Evolutionary conservation across 2,113 vertebrate species (phyloP).

Genomic region (Cynopterus brachyotis): DNA sequence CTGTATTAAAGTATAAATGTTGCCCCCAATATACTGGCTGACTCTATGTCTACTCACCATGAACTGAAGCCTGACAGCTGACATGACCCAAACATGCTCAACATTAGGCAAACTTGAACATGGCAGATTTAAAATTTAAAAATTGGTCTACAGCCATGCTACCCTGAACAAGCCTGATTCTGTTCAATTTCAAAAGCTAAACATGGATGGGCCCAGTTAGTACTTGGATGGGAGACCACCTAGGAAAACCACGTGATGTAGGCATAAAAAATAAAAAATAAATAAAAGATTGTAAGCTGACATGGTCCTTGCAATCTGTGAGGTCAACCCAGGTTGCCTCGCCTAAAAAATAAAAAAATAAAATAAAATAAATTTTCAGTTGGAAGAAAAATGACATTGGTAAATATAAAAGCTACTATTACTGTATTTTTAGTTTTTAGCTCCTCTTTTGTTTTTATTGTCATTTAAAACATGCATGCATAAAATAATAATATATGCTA

Average conservation of each 20-base stretch:
- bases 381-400: not conserved
- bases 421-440: not conserved
- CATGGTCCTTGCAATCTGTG: too few relatives aligned
- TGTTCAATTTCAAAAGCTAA: too few relatives aligned
- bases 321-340: too few relatives aligned
- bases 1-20: not conserved
- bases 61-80: not conserved
- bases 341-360: too few relatives aligned
- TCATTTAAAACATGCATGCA: not conserved
- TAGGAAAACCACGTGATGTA: too few relatives aligned
- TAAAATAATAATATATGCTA: not conserved
- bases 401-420: not conserved
- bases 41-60: not conserved
- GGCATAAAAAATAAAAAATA: too few relatives aligned
- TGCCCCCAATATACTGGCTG: not conserved
- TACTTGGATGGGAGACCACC: too few relatives aligned
- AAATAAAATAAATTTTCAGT: not conserved
- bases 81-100: not conserved
- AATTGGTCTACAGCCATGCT: not conserved
- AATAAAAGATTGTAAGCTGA: too few relatives aligned
- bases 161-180: too few relatives aligned
- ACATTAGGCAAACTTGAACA: not conserved
- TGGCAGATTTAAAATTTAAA: not conserved
- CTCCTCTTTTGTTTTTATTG: not conserved
- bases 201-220: too few relatives aligned